A percentile compares a stretch with the other conserved stretches of the same genome.
These are phyloP conservation scores for Verasper variegatus DNA, from an alignment of 2,113 vertebrate species.

Conservation along the genomic window DNA sequence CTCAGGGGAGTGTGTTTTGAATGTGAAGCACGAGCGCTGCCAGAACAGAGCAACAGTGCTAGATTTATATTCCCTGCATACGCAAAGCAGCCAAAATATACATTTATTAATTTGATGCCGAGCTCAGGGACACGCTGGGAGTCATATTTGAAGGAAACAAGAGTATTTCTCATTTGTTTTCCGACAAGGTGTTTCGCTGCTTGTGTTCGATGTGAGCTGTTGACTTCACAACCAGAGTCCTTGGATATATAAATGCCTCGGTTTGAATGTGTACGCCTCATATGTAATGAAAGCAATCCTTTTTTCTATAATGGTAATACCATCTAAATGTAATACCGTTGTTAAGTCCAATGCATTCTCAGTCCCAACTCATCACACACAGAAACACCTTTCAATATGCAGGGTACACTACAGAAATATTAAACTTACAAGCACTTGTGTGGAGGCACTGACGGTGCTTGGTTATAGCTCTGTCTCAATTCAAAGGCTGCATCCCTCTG, in stretches of 20 bases:
- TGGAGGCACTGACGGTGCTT: too few species aligned
- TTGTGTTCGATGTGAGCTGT: conserved; percentile 19
- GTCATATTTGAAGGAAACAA: conserved; percentile 18
- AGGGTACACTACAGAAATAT: background rate
- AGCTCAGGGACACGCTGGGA: conserved; percentile 14
- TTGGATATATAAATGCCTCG: background rate
- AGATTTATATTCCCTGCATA: conserved; percentile 32
- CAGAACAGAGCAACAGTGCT: conserved; percentile 1
- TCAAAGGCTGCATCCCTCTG: background rate
- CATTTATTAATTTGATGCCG: conserved; percentile 46
- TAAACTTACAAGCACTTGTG: background rate
- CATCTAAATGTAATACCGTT: background rate
- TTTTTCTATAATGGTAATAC: background rate
- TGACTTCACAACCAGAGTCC: background rate
- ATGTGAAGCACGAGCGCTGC: conserved; percentile 15
- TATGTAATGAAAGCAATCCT: conserved; percentile 13
- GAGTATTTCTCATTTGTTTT: conserved; percentile 24
- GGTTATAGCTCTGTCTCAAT: too few species aligned
- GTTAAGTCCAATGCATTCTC: background rate
- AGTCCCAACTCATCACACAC: background rate
- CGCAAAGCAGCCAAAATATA: conserved; percentile 45
- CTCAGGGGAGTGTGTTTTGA: conserved; percentile 8
- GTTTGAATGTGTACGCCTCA: background rate
- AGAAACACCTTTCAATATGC: background rate
- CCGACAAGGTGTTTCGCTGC: background rate